Evolutionary conservation across 2,113 vertebrate species (phyloP).

Genomic region (Phalacrocorax carbo): DNA sequence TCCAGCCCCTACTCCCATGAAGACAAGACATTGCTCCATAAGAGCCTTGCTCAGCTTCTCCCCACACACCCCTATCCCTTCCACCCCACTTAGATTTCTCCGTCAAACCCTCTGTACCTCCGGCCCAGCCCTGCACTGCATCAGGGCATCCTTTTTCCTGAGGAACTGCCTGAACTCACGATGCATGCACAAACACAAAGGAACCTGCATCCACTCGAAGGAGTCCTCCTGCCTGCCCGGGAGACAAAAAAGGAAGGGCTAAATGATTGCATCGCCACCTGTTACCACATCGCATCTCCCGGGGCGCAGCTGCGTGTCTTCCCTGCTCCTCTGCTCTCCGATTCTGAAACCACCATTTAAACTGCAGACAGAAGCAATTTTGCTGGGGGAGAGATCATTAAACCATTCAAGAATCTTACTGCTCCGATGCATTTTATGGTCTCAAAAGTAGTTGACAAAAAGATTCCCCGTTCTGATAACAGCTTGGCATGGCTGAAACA

Average conservation of each 20-base stretch:
- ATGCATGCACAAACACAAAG: neutral
- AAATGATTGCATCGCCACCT: neutral
- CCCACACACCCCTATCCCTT: neutral
- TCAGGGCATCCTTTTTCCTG: neutral
- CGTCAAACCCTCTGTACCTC: neutral
- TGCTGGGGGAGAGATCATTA: neutral
- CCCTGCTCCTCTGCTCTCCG: neutral
- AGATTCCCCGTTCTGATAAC: slow-evolving; percentile 54
- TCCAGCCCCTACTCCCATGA: neutral
- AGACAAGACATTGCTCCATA: neutral
- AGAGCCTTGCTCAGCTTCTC: neutral
- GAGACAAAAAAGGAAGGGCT: neutral
- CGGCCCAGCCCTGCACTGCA: neutral
- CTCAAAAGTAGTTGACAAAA: neutral
- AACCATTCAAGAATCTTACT: neutral
- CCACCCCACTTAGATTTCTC: fast-evolving
- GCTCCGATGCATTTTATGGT: slow-evolving; percentile 14
- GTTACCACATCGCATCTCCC: neutral
- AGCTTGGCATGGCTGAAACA: slow-evolving; percentile 54
- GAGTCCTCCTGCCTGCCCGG: neutral
- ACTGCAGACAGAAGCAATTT: neutral
- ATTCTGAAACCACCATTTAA: neutral
- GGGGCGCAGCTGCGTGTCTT: neutral
- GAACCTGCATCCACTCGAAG: neutral
- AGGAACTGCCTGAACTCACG: neutral